Evolutionary conservation across 2,113 vertebrate species (phyloP), one percentile per base, ranked within the genome.

Genomic region (Eulemur macaco): DNA sequence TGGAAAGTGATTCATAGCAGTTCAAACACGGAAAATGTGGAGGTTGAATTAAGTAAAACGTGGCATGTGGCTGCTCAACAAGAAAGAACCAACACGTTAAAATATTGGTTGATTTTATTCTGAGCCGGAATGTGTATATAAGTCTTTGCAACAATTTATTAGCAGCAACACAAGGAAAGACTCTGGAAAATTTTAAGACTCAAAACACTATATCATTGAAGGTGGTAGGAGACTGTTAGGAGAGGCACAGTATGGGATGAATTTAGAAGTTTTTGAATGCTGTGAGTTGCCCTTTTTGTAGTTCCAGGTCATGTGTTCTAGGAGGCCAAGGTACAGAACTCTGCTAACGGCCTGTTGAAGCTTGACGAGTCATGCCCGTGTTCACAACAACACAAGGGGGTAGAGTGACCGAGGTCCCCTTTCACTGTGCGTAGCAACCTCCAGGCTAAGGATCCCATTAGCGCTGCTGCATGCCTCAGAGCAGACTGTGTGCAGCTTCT

Each of bases 121-220:
- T 83, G 25, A 78, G 68, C 34, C 63, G 87, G 14, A 58, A 34
- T 54, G n/a, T 58, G 8, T 66, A 31, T 14, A 29, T 25, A 78
- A 23, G 4, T 71, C 20, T 89, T 89, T 89, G 37, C 25, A 92
- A 64, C 63, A 63, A 37, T 68, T 84, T 84, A 69, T 87, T 66
- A 89, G 50, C 31, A 76, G n/a, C 8, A 76, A n/a, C 71, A 54
- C 52, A 54, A 54, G 52, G 34, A n/a, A 50, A 66, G 45, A 15
- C 85, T 94, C 18, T 77, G 73, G 64, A 81, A 69, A 63, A 47
- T 54, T 56, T 91, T 68, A 80, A 83, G 42, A 66, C 10, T 68
- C 52, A 13, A 14, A 23, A 73, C 12, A 37, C 45, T 66, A 14
- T 63, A 56, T 37, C 13, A 10, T 39, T 54, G 34, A 47, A 89